These are phyloP conservation scores for chimpanzee (Pan troglodytes) DNA, from an alignment of 2,113 vertebrate species.

Conservation along the genomic window DNA sequence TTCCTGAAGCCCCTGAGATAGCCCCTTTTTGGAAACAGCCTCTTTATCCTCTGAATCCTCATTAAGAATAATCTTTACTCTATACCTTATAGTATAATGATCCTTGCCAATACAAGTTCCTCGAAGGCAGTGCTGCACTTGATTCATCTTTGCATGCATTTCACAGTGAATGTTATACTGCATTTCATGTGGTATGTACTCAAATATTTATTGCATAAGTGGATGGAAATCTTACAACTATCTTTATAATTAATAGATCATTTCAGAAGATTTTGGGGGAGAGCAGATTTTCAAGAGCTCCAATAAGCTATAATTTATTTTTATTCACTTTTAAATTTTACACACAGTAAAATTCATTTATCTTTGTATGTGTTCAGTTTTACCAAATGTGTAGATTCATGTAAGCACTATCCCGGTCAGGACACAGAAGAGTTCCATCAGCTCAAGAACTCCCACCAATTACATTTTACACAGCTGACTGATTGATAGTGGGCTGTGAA, in stretches of 20 bases:
- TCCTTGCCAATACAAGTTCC: background rate
- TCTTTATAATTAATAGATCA: background rate
- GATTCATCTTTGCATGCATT: background rate
- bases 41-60: background rate
- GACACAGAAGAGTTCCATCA: background rate
- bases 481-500: background rate
- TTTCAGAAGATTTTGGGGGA: background rate
- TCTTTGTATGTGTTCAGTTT: background rate
- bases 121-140: background rate
- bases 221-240: background rate
- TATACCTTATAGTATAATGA: background rate
- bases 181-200: no score
- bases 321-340: background rate
- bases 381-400: background rate
- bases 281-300: background rate
- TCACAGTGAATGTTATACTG: background rate
- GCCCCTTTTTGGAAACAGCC: background rate
- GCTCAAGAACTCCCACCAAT: background rate
- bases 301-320: background rate
- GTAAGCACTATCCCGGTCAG: background rate
- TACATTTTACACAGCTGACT: background rate
- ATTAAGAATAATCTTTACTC: background rate
- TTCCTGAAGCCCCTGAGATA: background rate
- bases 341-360: background rate
- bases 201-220: background rate